phyloP scores from a whole-genome alignment of 2,888 invertebrate species.

The Toxonevra muliebris region DNA sequence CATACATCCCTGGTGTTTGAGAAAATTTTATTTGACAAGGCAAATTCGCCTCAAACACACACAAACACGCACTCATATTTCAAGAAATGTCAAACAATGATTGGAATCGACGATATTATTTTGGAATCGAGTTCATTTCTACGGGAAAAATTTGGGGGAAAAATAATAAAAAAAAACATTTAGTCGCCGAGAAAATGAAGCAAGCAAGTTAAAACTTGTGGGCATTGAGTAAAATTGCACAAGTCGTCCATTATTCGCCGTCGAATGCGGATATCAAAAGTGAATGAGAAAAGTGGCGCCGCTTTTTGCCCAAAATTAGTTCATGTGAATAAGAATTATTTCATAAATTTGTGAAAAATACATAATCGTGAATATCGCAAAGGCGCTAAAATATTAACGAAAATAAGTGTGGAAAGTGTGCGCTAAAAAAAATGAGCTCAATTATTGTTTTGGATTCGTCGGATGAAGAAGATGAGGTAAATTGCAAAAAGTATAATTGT shows the following conservation, averaged over 20 bases:
- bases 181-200: constrained; percentile 32
- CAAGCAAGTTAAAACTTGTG: constrained; percentile 28
- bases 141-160: constrained; percentile 40
- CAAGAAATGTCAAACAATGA: background rate
- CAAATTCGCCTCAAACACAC: background rate
- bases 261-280: constrained; percentile 44
- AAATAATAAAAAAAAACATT: constrained; percentile 40
- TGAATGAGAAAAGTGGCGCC: constrained; percentile 39
- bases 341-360: constrained; percentile 12
- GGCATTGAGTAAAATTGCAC: constrained; percentile 34
- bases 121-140: constrained; percentile 45
- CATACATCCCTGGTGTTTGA: no score
- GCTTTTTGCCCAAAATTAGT: constrained; percentile 30
- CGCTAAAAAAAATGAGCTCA: constrained; percentile 51
- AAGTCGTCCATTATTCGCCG: constrained; percentile 45
- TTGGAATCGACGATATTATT: background rate
- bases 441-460: constrained; percentile 63
- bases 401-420: constrained; percentile 10
- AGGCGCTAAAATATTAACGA: background rate
- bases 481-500: constrained; percentile 32
- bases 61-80: background rate
- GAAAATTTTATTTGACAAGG: background rate
- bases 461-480: constrained; percentile 65
- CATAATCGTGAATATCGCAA: constrained; percentile 4
- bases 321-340: constrained; percentile 16